Evolutionary conservation across 2,888 invertebrate genomes (phyloP).

Genomic region (Acrobasis suavella): DNA sequence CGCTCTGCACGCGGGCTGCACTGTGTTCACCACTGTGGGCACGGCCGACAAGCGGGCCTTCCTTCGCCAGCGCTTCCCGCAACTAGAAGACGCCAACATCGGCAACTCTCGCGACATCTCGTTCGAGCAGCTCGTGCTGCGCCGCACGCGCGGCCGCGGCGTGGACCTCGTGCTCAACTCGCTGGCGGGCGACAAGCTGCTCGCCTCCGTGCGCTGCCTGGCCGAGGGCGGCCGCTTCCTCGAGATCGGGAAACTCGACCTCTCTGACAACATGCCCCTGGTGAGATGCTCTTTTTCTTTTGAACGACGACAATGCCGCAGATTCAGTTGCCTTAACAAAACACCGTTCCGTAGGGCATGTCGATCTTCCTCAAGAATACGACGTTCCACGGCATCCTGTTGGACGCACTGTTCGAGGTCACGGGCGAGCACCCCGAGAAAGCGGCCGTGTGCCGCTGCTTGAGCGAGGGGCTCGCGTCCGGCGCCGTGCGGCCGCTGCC

Average conservation of each 20-base stretch:
- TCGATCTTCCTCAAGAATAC: constrained; percentile 97
- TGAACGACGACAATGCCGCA: not conserved
- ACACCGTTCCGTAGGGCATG: constrained; percentile 87
- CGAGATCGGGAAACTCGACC: constrained; percentile 98
- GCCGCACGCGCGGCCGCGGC: constrained; percentile 93
- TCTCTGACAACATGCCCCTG: constrained; percentile 93
- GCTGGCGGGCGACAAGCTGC: constrained; percentile 96
- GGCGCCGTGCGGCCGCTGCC: constrained; percentile 96
- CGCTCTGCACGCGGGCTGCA: constrained; percentile 93
- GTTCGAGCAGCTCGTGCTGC: constrained; percentile 95
- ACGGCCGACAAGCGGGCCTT: constrained; percentile 93
- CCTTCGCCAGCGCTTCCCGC: constrained; percentile 91
- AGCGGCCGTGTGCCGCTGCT: constrained; percentile 87
- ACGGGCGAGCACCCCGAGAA: constrained; percentile 84
- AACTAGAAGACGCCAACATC: constrained; percentile 89
- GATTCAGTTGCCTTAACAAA: no score
- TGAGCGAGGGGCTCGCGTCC: constrained; percentile 91
- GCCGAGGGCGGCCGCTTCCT: constrained; percentile 97
- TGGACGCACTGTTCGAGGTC: constrained; percentile 95
- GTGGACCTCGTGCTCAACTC: constrained; percentile 98
- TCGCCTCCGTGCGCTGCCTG: constrained; percentile 95
- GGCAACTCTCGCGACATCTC: constrained; percentile 95
- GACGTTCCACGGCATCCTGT: constrained; percentile 97
- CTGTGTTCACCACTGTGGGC: constrained; percentile 96
- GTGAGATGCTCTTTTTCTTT: constrained; percentile 53